phyloP scores from a whole-genome alignment of 2,797 vertebrate genomes.

The Lutjanus campechanus region DNA sequence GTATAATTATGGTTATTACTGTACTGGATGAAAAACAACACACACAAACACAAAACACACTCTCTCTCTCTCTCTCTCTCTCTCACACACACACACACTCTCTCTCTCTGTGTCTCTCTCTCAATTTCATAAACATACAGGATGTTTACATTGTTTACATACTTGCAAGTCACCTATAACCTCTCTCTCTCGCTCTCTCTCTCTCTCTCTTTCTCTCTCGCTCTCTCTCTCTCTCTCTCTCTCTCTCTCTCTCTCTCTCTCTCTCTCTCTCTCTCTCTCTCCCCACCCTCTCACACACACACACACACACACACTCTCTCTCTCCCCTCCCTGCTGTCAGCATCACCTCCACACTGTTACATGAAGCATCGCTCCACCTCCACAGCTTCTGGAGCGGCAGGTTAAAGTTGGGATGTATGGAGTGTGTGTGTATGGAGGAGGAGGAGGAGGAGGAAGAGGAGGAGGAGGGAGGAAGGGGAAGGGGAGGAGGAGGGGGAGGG shows the following conservation, averaged over 20 bases:
- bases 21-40: too few species aligned
- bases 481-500: neutral
- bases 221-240: too few species aligned
- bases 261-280: neutral
- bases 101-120: neutral
- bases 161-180: neutral
- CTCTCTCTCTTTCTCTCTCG: neutral
- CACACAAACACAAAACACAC: neutral
- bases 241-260: neutral
- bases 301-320: slow-evolving; percentile 45
- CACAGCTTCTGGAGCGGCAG: slow-evolving; percentile 26
- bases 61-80: neutral
- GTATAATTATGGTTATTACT: too few species aligned
- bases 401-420: slow-evolving; percentile 57
- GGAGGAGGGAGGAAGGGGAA: neutral
- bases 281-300: slow-evolving; percentile 6
- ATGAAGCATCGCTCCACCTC: slow-evolving; percentile 26
- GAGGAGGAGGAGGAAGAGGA: too few species aligned
- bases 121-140: neutral
- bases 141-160: neutral
- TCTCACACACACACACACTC: neutral
- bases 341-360: slow-evolving; percentile 26
- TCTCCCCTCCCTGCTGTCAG: slow-evolving; percentile 9
- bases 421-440: slow-evolving; percentile 40
- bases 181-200: slow-evolving; percentile 12